Evolutionary conservation across 2,888 invertebrate genomes (phyloP).

Genomic region (Gasteruption jaculator): DNA sequence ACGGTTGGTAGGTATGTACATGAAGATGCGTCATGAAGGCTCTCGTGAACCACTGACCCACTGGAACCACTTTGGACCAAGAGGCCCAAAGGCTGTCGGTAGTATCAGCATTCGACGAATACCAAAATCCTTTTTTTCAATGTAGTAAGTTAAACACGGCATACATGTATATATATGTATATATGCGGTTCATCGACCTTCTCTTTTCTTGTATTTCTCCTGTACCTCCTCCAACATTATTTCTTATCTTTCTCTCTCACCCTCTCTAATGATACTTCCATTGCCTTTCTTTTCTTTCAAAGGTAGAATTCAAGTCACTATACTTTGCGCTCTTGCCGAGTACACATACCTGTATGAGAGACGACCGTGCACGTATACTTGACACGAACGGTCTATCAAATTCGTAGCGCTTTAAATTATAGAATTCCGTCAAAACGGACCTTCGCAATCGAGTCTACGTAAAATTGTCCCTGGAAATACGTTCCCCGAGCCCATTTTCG

Average conservation of each 20-base stretch:
- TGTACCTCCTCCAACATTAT: constrained; percentile 8
- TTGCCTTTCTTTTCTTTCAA: too few relatives aligned
- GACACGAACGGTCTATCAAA: too few relatives aligned
- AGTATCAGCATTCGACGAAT: constrained; percentile 38
- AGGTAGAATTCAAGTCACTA: too few relatives aligned
- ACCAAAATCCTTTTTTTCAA: constrained; percentile 9
- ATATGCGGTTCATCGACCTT: constrained; percentile 13
- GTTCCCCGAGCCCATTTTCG: too few relatives aligned
- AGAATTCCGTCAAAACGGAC: too few relatives aligned
- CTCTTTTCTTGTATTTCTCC: constrained; percentile 10
- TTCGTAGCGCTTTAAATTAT: too few relatives aligned
- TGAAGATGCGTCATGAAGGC: constrained; percentile 20
- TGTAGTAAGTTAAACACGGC: not conserved
- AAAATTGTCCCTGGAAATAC: too few relatives aligned
- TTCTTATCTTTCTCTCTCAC: constrained; percentile 11
- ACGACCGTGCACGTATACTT: too few relatives aligned
- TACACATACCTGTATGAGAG: too few relatives aligned
- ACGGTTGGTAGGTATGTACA: too few relatives aligned
- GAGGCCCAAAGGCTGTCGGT: constrained; percentile 37
- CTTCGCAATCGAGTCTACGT: too few relatives aligned
- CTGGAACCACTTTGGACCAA: constrained; percentile 35
- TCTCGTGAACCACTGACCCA: constrained; percentile 48
- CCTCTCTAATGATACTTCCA: constrained; percentile 13
- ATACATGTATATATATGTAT: not conserved
- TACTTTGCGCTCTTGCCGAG: too few relatives aligned